These are phyloP conservation scores for Drosophila lacertosa DNA, from an alignment of 1,140 invertebrate genomes.

Conservation along the genomic window DNA sequence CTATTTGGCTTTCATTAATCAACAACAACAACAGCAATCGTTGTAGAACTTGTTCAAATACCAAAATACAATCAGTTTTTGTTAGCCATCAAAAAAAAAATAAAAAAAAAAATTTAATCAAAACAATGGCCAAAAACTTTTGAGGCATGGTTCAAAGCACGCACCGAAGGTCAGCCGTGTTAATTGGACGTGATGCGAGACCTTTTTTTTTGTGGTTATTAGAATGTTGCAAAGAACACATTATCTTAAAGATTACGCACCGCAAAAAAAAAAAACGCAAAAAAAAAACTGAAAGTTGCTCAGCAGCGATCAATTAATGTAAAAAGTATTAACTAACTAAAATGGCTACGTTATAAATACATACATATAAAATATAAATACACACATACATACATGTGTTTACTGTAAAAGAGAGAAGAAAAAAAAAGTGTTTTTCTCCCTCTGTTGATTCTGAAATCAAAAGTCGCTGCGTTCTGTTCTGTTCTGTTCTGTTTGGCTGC, in stretches of 20 bases:
- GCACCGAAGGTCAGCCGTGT: constrained; percentile 55
- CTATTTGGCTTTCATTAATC: constrained; percentile 63
- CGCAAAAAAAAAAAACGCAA: not conserved
- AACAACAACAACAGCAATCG: constrained; percentile 38
- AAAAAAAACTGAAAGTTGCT: not conserved
- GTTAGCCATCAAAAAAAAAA: constrained; percentile 47
- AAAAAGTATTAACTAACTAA: too few species aligned
- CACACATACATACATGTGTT: too few species aligned
- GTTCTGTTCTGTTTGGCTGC: constrained; percentile 2
- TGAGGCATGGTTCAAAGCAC: constrained; percentile 67
- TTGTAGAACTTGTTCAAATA: constrained; percentile 70
- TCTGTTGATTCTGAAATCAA: constrained; percentile 69
- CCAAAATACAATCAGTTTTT: constrained; percentile 30
- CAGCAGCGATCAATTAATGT: too few species aligned
- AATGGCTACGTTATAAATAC: not conserved
- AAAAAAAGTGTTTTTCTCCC: not conserved
- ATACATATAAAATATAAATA: too few species aligned
- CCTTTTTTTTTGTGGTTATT: constrained; percentile 1
- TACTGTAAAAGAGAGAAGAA: not conserved
- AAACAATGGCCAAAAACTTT: constrained; percentile 39
- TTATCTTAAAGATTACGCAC: constrained; percentile 11
- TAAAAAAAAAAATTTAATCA: constrained; percentile 52
- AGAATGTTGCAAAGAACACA: constrained; percentile 23
- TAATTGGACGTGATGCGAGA: constrained; percentile 7
- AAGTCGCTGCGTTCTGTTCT: constrained; percentile 55